Evolutionary conservation across 2,888 invertebrate genomes (phyloP).

Genomic region (Atrina japonica): DNA sequence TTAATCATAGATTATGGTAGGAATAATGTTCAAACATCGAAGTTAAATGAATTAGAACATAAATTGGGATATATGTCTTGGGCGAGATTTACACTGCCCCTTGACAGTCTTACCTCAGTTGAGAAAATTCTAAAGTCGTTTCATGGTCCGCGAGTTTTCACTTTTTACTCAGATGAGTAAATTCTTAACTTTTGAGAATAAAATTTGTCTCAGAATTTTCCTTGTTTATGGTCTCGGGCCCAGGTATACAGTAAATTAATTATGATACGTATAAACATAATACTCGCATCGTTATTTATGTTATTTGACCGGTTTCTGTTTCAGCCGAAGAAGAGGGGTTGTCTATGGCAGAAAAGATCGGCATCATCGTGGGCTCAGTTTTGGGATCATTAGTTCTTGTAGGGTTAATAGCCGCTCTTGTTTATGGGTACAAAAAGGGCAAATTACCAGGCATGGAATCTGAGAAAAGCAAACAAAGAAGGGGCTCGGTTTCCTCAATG

Average conservation of each 20-base stretch:
- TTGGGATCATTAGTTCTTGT: not conserved
- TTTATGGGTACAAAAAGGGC: not conserved
- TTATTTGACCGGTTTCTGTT: not conserved
- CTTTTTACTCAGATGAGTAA: too few relatives aligned
- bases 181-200: too few relatives aligned
- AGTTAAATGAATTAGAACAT: too few relatives aligned
- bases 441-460: slow-evolving; percentile 16
- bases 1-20: too few relatives aligned
- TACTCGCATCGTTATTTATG: not conserved
- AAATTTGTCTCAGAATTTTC: too few relatives aligned
- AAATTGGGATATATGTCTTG: too few relatives aligned
- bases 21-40: too few relatives aligned
- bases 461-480: not conserved
- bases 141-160: too few relatives aligned
- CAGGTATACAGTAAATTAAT: not conserved
- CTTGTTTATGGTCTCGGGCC: too few relatives aligned
- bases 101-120: too few relatives aligned
- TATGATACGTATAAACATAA: not conserved
- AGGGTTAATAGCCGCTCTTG: not conserved
- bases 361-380: not conserved
- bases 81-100: too few relatives aligned
- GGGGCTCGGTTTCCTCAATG: slow-evolving; percentile 7
- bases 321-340: not conserved
- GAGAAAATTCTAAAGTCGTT: too few relatives aligned
- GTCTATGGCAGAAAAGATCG: not conserved